Conservation (phyloP, 2,113 vertebrate genomes). For the Microcebus ravelobensis region DNA sequence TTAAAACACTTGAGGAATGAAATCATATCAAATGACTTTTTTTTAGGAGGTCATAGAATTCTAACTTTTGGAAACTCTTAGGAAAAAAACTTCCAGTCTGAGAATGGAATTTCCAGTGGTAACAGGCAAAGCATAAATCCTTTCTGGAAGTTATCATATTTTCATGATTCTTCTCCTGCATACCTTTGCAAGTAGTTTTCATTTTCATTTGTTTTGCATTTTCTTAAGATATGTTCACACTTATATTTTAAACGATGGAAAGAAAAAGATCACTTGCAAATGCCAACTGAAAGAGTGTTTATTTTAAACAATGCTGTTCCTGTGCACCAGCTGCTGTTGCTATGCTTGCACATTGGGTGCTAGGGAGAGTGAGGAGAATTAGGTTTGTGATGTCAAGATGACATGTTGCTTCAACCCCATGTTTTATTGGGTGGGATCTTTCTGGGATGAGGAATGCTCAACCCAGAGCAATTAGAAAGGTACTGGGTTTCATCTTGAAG, state of each 20-base stretch:
- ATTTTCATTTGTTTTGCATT: constrained; percentile 50
- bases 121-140: background rate
- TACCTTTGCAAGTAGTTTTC: constrained; percentile 24
- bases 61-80: background rate
- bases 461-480: background rate
- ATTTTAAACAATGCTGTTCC: constrained; percentile 67
- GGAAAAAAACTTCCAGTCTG: background rate
- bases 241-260: constrained; percentile 40
- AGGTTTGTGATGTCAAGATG: constrained; percentile 21
- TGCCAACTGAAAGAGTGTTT: constrained; percentile 63
- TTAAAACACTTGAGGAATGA: background rate
- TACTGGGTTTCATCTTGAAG: constrained; percentile 45
- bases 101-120: background rate
- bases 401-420: background rate
- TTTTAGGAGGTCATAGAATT: background rate
- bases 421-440: background rate
- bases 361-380: background rate
- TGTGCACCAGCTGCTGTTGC: constrained; percentile 53
- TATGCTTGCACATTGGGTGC: constrained; percentile 51
- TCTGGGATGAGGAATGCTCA: background rate
- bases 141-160: background rate
- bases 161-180: background rate
- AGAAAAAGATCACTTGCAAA: constrained; percentile 67
- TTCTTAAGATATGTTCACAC: constrained; percentile 39
- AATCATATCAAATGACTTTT: background rate